A percentile compares a stretch with the other conserved stretches of the same genome.
These are phyloP conservation scores for Helicoverpa zea DNA, from an alignment of 1,140 invertebrate species.

Conservation along the genomic window DNA sequence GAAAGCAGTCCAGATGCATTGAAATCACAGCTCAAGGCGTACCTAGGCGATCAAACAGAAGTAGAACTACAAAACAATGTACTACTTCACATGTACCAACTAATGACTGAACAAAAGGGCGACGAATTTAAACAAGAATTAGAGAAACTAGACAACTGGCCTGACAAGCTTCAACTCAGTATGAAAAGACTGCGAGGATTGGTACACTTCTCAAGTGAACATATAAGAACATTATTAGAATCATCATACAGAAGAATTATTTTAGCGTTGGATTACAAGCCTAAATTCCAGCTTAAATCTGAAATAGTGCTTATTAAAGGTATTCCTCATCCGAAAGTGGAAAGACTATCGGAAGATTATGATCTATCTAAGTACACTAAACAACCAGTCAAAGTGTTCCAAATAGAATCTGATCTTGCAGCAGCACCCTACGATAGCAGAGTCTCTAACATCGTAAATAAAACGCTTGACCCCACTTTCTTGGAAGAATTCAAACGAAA, in stretches of 20 bases:
- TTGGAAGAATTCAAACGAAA: neutral
- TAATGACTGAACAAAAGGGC: slow-evolving; percentile 25
- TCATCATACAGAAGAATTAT: slow-evolving; percentile 51
- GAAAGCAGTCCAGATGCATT: slow-evolving; percentile 57
- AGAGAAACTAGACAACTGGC: slow-evolving; percentile 11
- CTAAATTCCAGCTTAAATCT: slow-evolving; percentile 54
- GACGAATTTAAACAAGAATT: slow-evolving; percentile 41
- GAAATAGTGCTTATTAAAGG: slow-evolving; percentile 56
- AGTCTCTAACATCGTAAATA: slow-evolving; percentile 50
- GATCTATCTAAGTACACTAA: slow-evolving; percentile 53
- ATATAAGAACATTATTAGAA: neutral
- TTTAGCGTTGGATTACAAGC: slow-evolving; percentile 51
- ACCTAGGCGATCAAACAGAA: slow-evolving; percentile 47
- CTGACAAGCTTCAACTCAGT: slow-evolving; percentile 20
- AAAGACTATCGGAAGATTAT: slow-evolving; percentile 50
- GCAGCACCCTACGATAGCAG: slow-evolving; percentile 46
- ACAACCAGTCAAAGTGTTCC: slow-evolving; percentile 49
- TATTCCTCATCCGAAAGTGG: slow-evolving; percentile 45
- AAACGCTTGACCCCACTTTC: neutral
- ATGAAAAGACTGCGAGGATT: slow-evolving; percentile 25
- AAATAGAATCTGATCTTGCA: slow-evolving; percentile 47
- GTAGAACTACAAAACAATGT: slow-evolving; percentile 48
- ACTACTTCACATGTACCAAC: slow-evolving; percentile 46
- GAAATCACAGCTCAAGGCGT: slow-evolving; percentile 41
- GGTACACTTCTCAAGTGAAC: slow-evolving; percentile 23